phyloP scores from a whole-genome alignment of 2,888 invertebrate genomes.

The Drymonia ruficornis region DNA sequence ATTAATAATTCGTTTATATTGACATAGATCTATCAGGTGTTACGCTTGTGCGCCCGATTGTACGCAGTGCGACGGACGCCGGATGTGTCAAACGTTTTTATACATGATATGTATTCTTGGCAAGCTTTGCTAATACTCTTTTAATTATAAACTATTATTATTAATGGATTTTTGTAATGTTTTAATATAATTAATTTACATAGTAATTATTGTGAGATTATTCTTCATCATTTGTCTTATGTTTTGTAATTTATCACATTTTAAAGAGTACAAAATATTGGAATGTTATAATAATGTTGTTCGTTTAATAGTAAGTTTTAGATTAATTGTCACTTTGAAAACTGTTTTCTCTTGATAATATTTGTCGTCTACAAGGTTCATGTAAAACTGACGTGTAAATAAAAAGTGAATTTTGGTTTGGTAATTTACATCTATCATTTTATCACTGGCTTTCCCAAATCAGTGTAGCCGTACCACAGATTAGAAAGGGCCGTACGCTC shows the following conservation, averaged over 20 bases:
- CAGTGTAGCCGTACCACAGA: too few relatives aligned
- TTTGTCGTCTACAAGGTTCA: constrained; percentile 76
- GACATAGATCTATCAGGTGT: neutral
- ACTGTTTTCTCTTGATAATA: constrained; percentile 72
- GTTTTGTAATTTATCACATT: constrained; percentile 84
- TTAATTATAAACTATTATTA: constrained; percentile 75
- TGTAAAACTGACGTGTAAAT: constrained; percentile 80
- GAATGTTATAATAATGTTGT: constrained; percentile 83
- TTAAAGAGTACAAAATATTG: constrained; percentile 84
- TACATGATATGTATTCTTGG: constrained; percentile 68
- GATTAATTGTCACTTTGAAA: constrained; percentile 78
- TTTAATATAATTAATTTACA: constrained; percentile 82
- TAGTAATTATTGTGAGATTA: constrained; percentile 79
- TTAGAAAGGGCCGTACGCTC: too few relatives aligned
- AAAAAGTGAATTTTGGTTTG: constrained; percentile 84
- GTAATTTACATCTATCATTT: constrained; percentile 34
- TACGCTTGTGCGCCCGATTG: constrained; percentile 37
- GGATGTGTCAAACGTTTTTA: constrained; percentile 57
- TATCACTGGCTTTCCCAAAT: neutral
- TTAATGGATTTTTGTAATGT: constrained; percentile 81
- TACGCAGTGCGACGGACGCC: constrained; percentile 34
- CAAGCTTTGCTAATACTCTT: constrained; percentile 74
- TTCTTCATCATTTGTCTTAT: constrained; percentile 67
- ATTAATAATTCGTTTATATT: neutral
- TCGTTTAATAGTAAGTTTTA: constrained; percentile 80